Evolutionary conservation across 2,113 vertebrate species (phyloP).

Genomic region (human (Homo sapiens)): DNA sequence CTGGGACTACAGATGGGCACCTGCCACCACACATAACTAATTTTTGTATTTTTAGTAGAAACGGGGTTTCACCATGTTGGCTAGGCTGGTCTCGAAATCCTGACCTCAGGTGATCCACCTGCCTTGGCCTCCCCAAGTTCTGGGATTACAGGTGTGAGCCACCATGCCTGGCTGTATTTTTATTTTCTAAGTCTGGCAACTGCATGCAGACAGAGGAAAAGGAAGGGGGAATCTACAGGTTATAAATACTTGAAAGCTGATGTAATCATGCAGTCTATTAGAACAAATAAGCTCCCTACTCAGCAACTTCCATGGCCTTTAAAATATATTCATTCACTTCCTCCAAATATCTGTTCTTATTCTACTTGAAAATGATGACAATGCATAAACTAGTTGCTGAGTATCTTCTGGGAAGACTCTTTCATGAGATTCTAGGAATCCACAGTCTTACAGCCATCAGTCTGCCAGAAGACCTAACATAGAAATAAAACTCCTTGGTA

Average conservation of each 20-base stretch:
- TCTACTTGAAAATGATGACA: not conserved
- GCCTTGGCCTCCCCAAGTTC: too few relatives aligned
- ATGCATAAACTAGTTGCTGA: not conserved
- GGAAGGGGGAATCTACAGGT: not conserved
- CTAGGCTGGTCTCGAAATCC: too few relatives aligned
- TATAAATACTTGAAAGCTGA: not conserved
- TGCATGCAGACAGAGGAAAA: not conserved
- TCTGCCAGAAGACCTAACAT: not conserved
- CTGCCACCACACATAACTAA: too few relatives aligned
- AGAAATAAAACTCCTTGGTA: not conserved
- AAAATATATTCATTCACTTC: not conserved
- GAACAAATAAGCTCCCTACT: not conserved
- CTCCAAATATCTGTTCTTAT: not conserved
- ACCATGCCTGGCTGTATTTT: not conserved
- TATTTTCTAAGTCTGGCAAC: not conserved
- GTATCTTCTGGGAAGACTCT: not conserved
- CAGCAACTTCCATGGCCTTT: not conserved
- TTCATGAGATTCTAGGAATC: not conserved
- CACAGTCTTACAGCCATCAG: not conserved
- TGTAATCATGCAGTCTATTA: not conserved
- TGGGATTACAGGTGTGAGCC: too few relatives aligned
- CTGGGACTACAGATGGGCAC: too few relatives aligned
- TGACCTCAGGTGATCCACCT: too few relatives aligned
- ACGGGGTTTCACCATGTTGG: too few relatives aligned
- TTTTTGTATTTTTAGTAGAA: too few relatives aligned